Evolutionary conservation across 2,113 vertebrate genomes (phyloP), one percentile per base, ranked within the genome.

Genomic region (Atlantisia rogersi): DNA sequence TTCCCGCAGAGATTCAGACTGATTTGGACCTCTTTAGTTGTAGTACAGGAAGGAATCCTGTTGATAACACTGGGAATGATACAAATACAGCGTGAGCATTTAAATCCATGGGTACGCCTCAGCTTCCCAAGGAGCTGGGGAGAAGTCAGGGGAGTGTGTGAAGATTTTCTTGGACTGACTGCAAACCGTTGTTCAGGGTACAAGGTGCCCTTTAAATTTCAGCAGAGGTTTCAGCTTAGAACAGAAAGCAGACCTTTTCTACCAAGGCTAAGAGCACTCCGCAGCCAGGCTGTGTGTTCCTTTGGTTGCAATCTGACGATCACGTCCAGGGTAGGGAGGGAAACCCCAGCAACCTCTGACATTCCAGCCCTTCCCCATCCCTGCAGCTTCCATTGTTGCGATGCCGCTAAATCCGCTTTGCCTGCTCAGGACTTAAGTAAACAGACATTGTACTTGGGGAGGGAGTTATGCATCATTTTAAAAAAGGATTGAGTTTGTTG

Each of bases 21-120:
- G 6, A 60, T 29, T 58, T 90, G 90, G 82, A 88, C 50, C 40
- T 71, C 82, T 92, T 81, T 6, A 50, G 58, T 69, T 81, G 65
- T 79, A 95, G 91, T 82, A 68, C 67, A 87, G 64, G 62, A 93
- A 86, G 46, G 60, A 81, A 90, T 78, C 60, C 75, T 86, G 58
- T 59, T 81, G 84, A 88, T 84, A 81, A 83, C 68, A 92, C 79
- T 65, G 84, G 62, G 68, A 82, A 40, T 65, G 89, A 77, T 71
- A 69, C 15, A 90, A 35, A 92, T 86, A 73, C 48, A 95, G 58
- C n/a, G 35, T 7, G 8, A 59, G 12, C 29, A 50, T 73, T 93
- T 94, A 94, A 96, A 94, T 68, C 17, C 21, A 16, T 40, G 58
- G 46, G 24, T 69, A 62, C 39, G 16, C 28, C 48, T 86, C 42